A percentile compares a stretch with the other conserved stretches of the same genome.
Evolutionary conservation across 2,113 vertebrate genomes (phyloP).

Genomic region (Alaudala cheleensis): DNA sequence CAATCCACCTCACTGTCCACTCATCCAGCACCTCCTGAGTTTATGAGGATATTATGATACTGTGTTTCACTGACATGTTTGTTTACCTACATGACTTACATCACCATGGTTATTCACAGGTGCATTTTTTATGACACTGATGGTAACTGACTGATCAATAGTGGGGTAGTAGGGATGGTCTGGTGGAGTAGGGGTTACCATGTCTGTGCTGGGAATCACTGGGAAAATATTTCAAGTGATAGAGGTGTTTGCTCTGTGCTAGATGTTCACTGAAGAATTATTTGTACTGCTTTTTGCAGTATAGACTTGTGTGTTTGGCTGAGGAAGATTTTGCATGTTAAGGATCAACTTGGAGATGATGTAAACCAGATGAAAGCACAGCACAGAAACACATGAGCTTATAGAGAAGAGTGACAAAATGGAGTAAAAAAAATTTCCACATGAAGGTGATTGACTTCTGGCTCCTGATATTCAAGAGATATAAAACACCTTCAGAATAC

Average conservation of each 20-base stretch:
- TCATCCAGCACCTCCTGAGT: background rate
- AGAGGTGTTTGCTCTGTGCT: background rate
- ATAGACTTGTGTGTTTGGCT: background rate
- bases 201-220: background rate
- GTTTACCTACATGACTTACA: background rate
- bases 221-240: background rate
- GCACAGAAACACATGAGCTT: background rate
- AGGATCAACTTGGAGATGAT: background rate
- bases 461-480: background rate
- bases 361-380: background rate
- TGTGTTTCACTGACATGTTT: background rate
- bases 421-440: background rate
- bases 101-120: background rate
- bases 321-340: background rate
- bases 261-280: background rate
- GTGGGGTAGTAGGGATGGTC: background rate
- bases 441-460: background rate
- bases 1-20: background rate
- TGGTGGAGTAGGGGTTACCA: background rate
- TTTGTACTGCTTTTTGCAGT: background rate
- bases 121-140: background rate
- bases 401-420: background rate
- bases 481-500: background rate
- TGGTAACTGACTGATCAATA: background rate
- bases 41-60: background rate